A percentile compares a stretch with the other conserved stretches of the same genome.
These are phyloP conservation scores for Phthorimaea operculella DNA, from an alignment of 1,140 invertebrate genomes.

Conservation along the genomic window DNA sequence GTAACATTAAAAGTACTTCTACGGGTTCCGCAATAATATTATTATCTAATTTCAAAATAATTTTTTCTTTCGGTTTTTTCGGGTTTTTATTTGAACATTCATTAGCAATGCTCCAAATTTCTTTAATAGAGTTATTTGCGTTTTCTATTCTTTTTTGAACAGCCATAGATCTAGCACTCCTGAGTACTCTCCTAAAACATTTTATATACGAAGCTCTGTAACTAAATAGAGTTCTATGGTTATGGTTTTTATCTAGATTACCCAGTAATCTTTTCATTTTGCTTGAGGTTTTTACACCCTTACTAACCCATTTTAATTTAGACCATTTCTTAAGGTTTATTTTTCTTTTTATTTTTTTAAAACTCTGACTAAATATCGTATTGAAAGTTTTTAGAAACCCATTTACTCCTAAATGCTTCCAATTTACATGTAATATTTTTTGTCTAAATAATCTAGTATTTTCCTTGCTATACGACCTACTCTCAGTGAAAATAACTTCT, in stretches of 20 bases:
- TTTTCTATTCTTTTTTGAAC: slow-evolving; percentile 5
- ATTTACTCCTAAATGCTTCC: background rate
- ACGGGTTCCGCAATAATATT: slow-evolving; percentile 5
- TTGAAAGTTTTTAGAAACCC: slow-evolving; percentile 3
- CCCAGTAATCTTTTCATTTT: slow-evolving; percentile 12
- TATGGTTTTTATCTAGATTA: background rate
- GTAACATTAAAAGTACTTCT: background rate
- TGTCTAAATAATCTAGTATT: background rate
- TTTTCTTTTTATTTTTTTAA: slow-evolving; percentile 5
- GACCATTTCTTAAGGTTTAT: background rate
- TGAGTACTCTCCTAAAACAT: slow-evolving; percentile 11
- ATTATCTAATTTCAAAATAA: slow-evolving; percentile 7
- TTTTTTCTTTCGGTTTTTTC: background rate
- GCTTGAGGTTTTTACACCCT: slow-evolving; percentile 12
- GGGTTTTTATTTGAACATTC: slow-evolving; percentile 10
- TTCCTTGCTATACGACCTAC: background rate
- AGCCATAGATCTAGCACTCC: background rate
- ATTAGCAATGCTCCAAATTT: slow-evolving; percentile 13
- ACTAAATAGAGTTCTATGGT: background rate
- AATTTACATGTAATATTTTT: background rate
- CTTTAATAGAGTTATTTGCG: slow-evolving; percentile 7
- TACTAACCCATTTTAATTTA: slow-evolving; percentile 11
- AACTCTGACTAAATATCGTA: slow-evolving; percentile 4
- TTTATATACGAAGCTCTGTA: slow-evolving; percentile 8
- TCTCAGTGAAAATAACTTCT: background rate